Evolutionary conservation across 2,888 invertebrate species (phyloP), one percentile per base, ranked within the genome.

Genomic region (Thymelicus acteon): DNA sequence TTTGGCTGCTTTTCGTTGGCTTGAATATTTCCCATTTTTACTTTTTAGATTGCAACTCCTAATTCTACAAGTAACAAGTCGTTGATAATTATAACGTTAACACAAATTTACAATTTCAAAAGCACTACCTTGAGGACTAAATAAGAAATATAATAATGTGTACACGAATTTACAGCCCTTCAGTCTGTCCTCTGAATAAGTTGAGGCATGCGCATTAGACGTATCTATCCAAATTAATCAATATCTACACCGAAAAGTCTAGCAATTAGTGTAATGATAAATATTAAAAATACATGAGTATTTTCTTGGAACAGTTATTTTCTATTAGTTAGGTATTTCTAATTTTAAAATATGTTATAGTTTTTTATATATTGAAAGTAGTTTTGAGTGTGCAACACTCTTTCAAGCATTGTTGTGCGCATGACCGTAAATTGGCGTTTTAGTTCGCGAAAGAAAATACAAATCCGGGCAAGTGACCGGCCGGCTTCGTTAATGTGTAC

Each of bases 21-120:
- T 84, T 95, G 95, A 74, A 83, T 90, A 77, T 95, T 95, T 19
- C 95, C 95, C 95, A 95, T 95, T 76, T 76, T 81, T 58, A 37
- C 54, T 47, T 57, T 48, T 62, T 58, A n/a, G 44, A 8, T 13
- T 48, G 5, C 12, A 31, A n/a, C 37, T 15, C 37, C 24, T 24
- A 31, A 65, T 10, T 15, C 15, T n/a, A 49, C 10, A 13, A 15
- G 49, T 19, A 47, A 62, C 12, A 31, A 48, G 6, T 60, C 40
- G 40, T 40, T 40, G 40, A 7, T 8, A 4, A 40, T 40, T 15
- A 7, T 8, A 4, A 40, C 6, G 2, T n/a, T 44, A 52, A 7
- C 6, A 13, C 13, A 39, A 24, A 24, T 44, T 64, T 44, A 44
- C 48, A 47, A 24, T 52, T 37, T 40, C 13, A 60, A 31, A 64